Percentiles rank a stretch among this genome's conserved stretches.
These are phyloP conservation scores for Psephotus haematonotus DNA, from an alignment of 2,113 vertebrate species.

Conservation along the genomic window DNA sequence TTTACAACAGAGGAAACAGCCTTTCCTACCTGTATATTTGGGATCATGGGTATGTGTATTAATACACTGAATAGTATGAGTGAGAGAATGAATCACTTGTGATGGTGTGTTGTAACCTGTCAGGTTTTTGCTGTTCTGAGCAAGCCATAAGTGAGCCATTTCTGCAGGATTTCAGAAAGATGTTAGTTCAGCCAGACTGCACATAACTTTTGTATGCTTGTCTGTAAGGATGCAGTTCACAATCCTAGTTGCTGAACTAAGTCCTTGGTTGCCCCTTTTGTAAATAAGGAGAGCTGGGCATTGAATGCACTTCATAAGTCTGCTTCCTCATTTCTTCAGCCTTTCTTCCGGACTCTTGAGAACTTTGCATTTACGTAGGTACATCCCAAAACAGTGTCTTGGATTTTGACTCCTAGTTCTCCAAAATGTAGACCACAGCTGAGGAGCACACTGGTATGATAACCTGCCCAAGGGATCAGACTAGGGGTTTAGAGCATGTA, in stretches of 20 bases:
- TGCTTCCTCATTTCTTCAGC: not conserved
- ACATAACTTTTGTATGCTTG: not conserved
- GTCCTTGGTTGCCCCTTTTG: not conserved
- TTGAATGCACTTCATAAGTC: not conserved
- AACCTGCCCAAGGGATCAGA: not conserved
- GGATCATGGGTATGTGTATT: conserved; percentile 83
- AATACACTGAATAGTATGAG: not conserved
- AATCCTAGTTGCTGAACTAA: not conserved
- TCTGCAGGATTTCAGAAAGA: not conserved
- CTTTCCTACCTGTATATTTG: conserved; percentile 87
- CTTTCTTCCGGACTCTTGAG: not conserved
- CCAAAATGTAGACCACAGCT: not conserved
- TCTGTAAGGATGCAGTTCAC: not conserved
- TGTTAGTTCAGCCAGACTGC: not conserved
- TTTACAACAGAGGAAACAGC: conserved; percentile 88
- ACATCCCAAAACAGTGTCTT: not conserved
- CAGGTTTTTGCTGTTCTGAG: not conserved
- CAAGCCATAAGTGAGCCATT: not conserved
- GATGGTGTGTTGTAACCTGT: not conserved
- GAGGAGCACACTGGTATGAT: not conserved
- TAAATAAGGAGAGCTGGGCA: not conserved
- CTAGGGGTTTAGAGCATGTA: not conserved
- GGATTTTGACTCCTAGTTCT: not conserved
- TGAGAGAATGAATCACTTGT: not conserved
- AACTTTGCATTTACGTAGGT: not conserved